phyloP scores from a whole-genome alignment of 2,888 invertebrate species.

The Portevinia maculata region DNA sequence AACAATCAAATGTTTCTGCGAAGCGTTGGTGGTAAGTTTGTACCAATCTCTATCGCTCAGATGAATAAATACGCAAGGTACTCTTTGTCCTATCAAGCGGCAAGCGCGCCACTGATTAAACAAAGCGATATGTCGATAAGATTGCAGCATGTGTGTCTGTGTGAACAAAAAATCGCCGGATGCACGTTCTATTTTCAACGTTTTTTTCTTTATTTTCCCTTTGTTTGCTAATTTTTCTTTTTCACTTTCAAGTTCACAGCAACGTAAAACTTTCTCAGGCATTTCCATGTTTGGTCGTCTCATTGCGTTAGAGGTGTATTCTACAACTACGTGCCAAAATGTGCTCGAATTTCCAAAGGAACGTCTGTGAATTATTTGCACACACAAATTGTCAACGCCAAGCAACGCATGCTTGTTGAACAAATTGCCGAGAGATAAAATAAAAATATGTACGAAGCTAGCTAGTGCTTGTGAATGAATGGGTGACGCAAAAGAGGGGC shows the following conservation, averaged over 20 bases:
- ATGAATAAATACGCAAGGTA: conserved; percentile 17
- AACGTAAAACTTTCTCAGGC: conserved; percentile 58
- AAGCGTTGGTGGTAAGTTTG: neutral
- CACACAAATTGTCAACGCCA: conserved; percentile 22
- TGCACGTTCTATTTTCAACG: conserved; percentile 66
- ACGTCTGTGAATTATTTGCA: conserved; percentile 23
- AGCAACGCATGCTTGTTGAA: conserved; percentile 37
- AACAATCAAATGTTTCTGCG: conserved; percentile 24
- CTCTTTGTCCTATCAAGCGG: conserved; percentile 27
- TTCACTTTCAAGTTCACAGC: conserved; percentile 66
- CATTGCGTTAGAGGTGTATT: neutral
- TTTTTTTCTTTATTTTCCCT: conserved; percentile 35
- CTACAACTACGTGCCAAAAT: conserved; percentile 64
- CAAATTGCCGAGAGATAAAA: conserved; percentile 42
- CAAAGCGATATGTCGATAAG: conserved; percentile 62
- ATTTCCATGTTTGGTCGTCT: conserved; percentile 17
- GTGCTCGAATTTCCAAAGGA: conserved; percentile 46
- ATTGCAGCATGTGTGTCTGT: conserved; percentile 35
- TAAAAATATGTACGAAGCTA: conserved; percentile 23
- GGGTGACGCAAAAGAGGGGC: neutral
- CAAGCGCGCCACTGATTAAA: conserved; percentile 30
- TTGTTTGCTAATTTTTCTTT: conserved; percentile 52
- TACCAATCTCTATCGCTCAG: neutral
- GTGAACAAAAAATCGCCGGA: conserved; percentile 57
- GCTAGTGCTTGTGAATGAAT: conserved; percentile 35